Base-by-base conservation (phyloP, 2,888 invertebrate genomes). In the Incurvaria masculella region DNA sequence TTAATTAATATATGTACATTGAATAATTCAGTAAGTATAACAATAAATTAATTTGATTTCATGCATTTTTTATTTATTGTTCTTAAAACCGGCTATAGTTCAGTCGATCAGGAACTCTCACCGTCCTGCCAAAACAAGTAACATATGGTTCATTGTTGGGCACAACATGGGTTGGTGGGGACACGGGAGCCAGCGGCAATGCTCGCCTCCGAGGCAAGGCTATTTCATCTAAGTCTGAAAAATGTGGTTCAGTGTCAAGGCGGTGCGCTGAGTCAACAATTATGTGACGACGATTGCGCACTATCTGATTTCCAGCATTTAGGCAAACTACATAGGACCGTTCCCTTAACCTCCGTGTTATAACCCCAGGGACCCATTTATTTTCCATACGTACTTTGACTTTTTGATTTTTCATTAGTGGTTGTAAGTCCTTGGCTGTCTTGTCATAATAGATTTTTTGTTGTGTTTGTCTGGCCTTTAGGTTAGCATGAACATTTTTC, bases 101-200 rank as follows among this genome's bases (percentile, higher is more conserved):
- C 3, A 33, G 33, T 33, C 33, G 8, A 19, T 53, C 51, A 21
- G 56, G 56, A 21, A 53, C 54, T 52, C 41, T 49, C 48, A 45
- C 42, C 38, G 42, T 45, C 48, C 48, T 49, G 45, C 48, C 48
- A 42, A 17, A 45, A 38, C 42, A 44, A 45, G 48, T 49, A 14
- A 49, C 48, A 38, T 49, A 49, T 14, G 8, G 33, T 33, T 33
- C 11, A 14, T 4, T 3, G 14, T 8, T 11, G 14, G 11, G 23
- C 23, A 23, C 23, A 23, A 10, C 11, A 6, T 4, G 11, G 14
- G 33, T 8, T 3, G 14, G 14, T 14, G 33, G 33, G 4, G 14
- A 3, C 3, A 3, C 14, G 14, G 33, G 33, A 14, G 14, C 33
- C 14, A 33, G 11, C 33, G 33, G 33, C 14, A 33, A 33, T 11